These are phyloP conservation scores for Uria lomvia DNA, from an alignment of 2,113 vertebrate species.

Conservation along the genomic window DNA sequence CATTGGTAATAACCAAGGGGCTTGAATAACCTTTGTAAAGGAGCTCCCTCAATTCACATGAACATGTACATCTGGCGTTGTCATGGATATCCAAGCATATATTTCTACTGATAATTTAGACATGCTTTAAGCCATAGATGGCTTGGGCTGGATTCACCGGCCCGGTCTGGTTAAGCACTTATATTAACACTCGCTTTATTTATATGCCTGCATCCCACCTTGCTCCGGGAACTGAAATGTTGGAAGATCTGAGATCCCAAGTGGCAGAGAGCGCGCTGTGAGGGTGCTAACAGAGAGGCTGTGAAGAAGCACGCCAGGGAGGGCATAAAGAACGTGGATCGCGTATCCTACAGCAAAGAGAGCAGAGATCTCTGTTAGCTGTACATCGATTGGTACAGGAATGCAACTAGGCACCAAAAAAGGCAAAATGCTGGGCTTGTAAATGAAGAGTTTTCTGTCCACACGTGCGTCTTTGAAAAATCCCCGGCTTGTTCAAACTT, in stretches of 20 bases:
- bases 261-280: not conserved
- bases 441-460: not conserved
- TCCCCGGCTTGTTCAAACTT: not conserved
- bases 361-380: not conserved
- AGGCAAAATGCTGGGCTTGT: not conserved
- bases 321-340: not conserved
- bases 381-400: not conserved
- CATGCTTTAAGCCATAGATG: not conserved
- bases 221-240: rapidly evolving
- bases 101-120: not conserved
- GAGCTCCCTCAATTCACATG: not conserved
- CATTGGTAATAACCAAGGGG: not conserved
- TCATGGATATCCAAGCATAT: not conserved
- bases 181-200: not conserved
- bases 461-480: not conserved
- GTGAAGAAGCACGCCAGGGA: not conserved
- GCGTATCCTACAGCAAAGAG: not conserved
- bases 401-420: not conserved
- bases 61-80: not conserved
- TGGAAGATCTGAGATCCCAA: not conserved
- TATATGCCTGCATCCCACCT: not conserved
- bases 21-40: not conserved
- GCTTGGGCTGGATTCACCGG: not conserved
- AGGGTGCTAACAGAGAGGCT: not conserved
- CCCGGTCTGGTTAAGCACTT: not conserved